Conservation (phyloP, 1,140 invertebrate genomes). For the Sitophilus oryzae region DNA sequence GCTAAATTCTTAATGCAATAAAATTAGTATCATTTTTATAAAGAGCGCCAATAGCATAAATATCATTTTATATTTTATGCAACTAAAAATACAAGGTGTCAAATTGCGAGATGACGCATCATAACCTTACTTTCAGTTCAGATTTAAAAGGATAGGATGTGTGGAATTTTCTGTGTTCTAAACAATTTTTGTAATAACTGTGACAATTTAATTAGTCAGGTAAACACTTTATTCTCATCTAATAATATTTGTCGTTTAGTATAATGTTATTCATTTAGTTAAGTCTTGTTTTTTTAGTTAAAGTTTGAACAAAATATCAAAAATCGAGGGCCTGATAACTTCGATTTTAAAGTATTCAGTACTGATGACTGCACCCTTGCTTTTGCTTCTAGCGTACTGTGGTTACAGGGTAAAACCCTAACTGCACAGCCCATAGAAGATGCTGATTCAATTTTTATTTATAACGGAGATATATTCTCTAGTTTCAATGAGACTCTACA, state of each 20-base stretch:
- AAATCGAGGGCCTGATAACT: slow-evolving; percentile 49
- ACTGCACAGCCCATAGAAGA: slow-evolving; percentile 55
- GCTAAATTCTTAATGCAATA: too few relatives aligned
- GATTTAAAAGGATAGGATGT: slow-evolving; percentile 11
- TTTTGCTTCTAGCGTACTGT: slow-evolving; percentile 58
- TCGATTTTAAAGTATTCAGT: slow-evolving; percentile 32
- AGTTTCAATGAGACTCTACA: slow-evolving; percentile 36
- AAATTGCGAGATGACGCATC: neutral
- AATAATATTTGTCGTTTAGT: neutral
- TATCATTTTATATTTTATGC: too few relatives aligned
- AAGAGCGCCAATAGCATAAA: too few relatives aligned
- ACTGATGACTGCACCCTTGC: slow-evolving; percentile 60
- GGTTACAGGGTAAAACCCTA: slow-evolving; percentile 58
- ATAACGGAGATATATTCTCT: slow-evolving; percentile 78
- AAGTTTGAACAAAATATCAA: slow-evolving; percentile 41
- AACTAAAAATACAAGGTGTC: neutral
- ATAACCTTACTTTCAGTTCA: neutral
- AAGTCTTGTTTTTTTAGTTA: slow-evolving; percentile 40
- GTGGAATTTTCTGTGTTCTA: slow-evolving; percentile 20
- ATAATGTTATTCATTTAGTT: slow-evolving; percentile 5
- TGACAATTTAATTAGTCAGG: slow-evolving; percentile 20
- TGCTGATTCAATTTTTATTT: slow-evolving; percentile 58
- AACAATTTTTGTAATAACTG: slow-evolving; percentile 19
- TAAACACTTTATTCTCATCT: neutral
- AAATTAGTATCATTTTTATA: too few relatives aligned